phyloP scores from a whole-genome alignment of 2,113 vertebrate species.

The Myiozetetes cayanensis region DNA sequence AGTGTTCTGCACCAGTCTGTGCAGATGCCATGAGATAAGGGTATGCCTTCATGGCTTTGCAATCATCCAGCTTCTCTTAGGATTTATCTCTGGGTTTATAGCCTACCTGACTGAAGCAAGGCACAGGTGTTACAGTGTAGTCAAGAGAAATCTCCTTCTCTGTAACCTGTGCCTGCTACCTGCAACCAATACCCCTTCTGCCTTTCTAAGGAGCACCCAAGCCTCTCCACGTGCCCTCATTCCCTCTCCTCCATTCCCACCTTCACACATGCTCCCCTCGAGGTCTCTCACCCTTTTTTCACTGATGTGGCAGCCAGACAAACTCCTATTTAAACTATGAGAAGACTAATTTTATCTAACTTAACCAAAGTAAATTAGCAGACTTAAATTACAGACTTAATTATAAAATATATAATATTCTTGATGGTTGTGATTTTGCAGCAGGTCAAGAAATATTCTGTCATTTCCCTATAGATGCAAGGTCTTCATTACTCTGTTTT shows the following conservation, averaged over 20 bases:
- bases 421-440: background rate
- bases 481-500: background rate
- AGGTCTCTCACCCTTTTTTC: background rate
- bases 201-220: background rate
- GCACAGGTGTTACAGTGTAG: background rate
- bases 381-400: background rate
- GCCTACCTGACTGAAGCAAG: background rate
- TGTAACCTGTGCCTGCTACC: background rate
- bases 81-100: background rate
- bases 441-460: background rate
- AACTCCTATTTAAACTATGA: background rate
- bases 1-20: background rate
- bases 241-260: background rate
- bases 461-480: background rate
- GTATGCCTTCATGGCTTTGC: background rate
- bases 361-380: background rate
- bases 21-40: background rate
- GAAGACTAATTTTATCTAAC: background rate
- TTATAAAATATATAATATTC: background rate
- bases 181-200: background rate
- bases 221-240: fast-evolving
- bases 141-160: background rate
- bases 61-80: background rate
- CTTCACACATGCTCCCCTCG: background rate
- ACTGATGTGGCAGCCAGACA: background rate